Conservation (phyloP, 2,888 invertebrate species). For the Meghimatium bilineatum region DNA sequence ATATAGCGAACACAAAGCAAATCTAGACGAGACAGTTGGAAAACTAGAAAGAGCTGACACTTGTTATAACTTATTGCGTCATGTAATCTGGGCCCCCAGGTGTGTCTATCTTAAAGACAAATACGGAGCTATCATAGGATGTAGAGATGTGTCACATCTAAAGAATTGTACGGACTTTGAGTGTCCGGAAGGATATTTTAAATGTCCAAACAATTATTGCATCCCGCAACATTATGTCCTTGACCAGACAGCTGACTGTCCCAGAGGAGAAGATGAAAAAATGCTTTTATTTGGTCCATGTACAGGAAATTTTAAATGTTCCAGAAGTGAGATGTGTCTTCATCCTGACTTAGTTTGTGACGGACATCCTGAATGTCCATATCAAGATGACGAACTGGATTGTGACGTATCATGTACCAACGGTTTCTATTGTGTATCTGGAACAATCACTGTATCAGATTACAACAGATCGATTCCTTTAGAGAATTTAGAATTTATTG, state of each 20-base stretch:
- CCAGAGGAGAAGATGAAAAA: constrained; percentile 4
- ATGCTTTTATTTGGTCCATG: neutral
- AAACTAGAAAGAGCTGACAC: neutral
- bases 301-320: constrained; percentile 17
- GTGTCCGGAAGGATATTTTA: constrained; percentile 5
- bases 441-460: neutral
- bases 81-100: neutral
- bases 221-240: constrained; percentile 25
- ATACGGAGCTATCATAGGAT: neutral
- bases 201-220: constrained; percentile 21
- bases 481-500: neutral
- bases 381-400: constrained; percentile 24
- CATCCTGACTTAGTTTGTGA: constrained; percentile 39
- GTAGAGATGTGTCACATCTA: constrained; percentile 19
- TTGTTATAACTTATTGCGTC: neutral
- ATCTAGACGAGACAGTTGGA: neutral
- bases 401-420: constrained; percentile 5
- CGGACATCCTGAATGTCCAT: constrained; percentile 23
- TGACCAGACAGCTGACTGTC: constrained; percentile 5
- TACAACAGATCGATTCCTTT: neutral
- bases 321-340: constrained; percentile 11
- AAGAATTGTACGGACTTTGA: constrained; percentile 3
- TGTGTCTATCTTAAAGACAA: constrained; percentile 25
- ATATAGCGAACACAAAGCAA: neutral
- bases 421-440: constrained; percentile 19